These are phyloP conservation scores for Hippopotamyrus pictus DNA, from an alignment of 2,797 vertebrate genomes.

Conservation along the genomic window DNA sequence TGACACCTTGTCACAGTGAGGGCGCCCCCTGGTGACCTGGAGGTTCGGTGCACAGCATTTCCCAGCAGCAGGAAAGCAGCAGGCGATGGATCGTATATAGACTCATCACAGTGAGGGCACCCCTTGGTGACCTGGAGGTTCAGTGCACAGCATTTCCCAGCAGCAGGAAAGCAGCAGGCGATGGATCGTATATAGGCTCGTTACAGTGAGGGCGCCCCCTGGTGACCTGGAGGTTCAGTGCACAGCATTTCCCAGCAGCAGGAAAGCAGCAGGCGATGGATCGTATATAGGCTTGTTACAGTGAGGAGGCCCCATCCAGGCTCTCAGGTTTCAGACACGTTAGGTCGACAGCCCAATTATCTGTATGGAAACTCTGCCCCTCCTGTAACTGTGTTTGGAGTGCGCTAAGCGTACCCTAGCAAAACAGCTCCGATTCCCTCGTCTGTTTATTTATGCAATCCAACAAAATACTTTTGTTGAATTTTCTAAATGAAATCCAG, in stretches of 20 bases:
- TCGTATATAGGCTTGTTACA: not conserved
- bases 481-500: not conserved
- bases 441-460: not conserved
- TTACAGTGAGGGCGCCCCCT: not conserved
- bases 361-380: not conserved
- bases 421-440: not conserved
- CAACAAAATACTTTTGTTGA: not conserved
- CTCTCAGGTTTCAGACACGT: not conserved
- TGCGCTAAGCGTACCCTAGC: not conserved
- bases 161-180: not conserved
- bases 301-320: not conserved
- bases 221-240: not conserved
- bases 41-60: not conserved
- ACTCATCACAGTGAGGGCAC: not conserved
- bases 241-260: not conserved
- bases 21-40: not conserved
- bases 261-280: not conserved
- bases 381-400: not conserved
- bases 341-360: not conserved
- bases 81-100: not conserved
- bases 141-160: not conserved
- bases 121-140: not conserved
- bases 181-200: not conserved
- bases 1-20: not conserved
- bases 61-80: not conserved